Percentiles rank a stretch among this genome's conserved stretches.
Evolutionary conservation across 2,888 invertebrate species (phyloP).

Genomic region (Morinoia aosen): DNA sequence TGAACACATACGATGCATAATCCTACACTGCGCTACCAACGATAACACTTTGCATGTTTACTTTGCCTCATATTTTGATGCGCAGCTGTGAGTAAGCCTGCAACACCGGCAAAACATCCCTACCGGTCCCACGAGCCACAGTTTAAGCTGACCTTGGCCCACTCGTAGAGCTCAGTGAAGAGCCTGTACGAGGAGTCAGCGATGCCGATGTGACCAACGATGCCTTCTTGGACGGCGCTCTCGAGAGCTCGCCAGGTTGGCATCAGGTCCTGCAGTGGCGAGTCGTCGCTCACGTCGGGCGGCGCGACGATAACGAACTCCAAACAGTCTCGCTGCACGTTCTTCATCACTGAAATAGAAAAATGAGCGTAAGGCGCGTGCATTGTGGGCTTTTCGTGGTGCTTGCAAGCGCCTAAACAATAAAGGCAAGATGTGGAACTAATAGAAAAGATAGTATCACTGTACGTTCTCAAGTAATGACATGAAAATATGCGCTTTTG

Average conservation of each 20-base stretch:
- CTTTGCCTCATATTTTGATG: neutral
- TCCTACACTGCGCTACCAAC: neutral
- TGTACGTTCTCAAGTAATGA: neutral
- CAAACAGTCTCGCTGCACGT: constrained; percentile 57
- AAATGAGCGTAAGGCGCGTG: neutral
- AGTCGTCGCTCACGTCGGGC: constrained; percentile 66
- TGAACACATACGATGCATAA: neutral
- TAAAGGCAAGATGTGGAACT: neutral
- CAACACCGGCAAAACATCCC: constrained; percentile 70
- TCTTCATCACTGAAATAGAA: constrained; percentile 55
- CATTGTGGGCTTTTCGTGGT: too few species aligned
- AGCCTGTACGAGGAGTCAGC: constrained; percentile 89
- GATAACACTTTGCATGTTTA: neutral
- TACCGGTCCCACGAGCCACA: constrained; percentile 82
- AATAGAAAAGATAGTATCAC: neutral
- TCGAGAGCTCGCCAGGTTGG: constrained; percentile 85
- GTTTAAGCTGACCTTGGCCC: constrained; percentile 76
- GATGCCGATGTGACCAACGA: constrained; percentile 84
- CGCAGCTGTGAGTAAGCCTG: neutral
- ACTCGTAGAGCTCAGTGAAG: constrained; percentile 82
- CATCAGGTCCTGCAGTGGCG: constrained; percentile 78
- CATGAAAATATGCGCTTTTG: neutral
- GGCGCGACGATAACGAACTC: constrained; percentile 64
- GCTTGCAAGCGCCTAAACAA: neutral
- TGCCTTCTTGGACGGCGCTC: constrained; percentile 78